phyloP scores from a whole-genome alignment of 2,888 invertebrate species.

The Lithophane leautieri region DNA sequence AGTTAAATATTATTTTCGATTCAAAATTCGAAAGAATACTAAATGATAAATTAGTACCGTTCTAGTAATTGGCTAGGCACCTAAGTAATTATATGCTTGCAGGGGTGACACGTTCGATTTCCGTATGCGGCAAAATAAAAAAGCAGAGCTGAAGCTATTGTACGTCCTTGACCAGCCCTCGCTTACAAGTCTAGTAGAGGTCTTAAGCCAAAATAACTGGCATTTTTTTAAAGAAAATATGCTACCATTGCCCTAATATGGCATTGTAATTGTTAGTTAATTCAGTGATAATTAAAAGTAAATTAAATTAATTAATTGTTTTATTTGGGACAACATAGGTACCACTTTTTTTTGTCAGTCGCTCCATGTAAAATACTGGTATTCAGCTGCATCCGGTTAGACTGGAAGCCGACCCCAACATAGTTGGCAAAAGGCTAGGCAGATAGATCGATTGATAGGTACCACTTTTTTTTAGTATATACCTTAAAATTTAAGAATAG shows the following conservation, averaged over 20 bases:
- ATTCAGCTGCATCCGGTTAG: no score
- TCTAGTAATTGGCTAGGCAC: neutral
- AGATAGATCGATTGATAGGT: no score
- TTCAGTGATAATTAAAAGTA: no score
- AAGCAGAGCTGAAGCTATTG: slow-evolving; percentile 28
- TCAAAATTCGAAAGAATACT: neutral
- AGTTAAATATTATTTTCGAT: neutral
- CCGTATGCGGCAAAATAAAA: slow-evolving; percentile 64
- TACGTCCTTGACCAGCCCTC: slow-evolving; percentile 56
- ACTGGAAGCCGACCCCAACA: no score
- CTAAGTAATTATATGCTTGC: slow-evolving; percentile 36
- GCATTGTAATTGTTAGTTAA: neutral
- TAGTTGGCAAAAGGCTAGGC: no score
- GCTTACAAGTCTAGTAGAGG: slow-evolving; percentile 1
- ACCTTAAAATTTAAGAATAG: no score
- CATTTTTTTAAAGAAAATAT: neutral
- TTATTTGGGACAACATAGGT: no score
- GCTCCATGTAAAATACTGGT: no score
- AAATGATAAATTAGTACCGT: slow-evolving; percentile 3
- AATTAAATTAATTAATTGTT: no score
- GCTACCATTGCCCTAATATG: no score
- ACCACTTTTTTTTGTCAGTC: no score
- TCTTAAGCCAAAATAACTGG: slow-evolving; percentile 17
- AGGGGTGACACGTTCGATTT: slow-evolving; percentile 55
- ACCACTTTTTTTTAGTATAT: no score